Base-by-base conservation (phyloP, 1,140 invertebrate species). In the Megathymus violae region DNA sequence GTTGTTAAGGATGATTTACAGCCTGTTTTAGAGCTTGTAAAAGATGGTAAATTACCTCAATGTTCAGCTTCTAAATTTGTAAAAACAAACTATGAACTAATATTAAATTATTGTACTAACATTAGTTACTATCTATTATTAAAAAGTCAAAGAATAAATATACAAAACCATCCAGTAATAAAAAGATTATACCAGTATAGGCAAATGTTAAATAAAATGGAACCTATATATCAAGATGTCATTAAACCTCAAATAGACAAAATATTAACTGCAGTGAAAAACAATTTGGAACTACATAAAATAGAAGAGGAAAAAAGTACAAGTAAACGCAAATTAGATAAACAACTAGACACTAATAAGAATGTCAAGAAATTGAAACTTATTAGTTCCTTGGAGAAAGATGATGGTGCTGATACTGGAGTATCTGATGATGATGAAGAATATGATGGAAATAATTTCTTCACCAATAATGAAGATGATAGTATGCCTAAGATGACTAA, bases 61-160 rank as follows among this genome's bases (percentile, higher is more conserved):
- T 94, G 92, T 69, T 77, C 91, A 15, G 93, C 93, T 36, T 89
- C 93, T 7, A 91, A 94, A 64, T 97, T 96, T 90, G 84, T 97
- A 4, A 91, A 93, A 80, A 93, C 93, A 4, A 95, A 96, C 74
- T 94, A 95, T 80, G 92, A 95, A 68, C 78, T 97, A 9, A 93
- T 95, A 68, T 86, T 96, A 64, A 96, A 96, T 85, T 98, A 98
- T 78, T 96, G 95, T 69, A 94, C 94, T 13, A 98, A 98, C 84
- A 95, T 98, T 14, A 93, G 93, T 17, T 98, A 97, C 88, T 99
- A 98, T 88, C 80, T 98, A 61, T 91, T 97, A 66, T 73, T 98
- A 0, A 98, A 97, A 92, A 92, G 94, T 38, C 95, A 95, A 81
- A 94, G 93, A 66, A 85, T 93, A 27, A 91, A 93, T 50, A 91